Base-by-base conservation (phyloP, 2,797 vertebrate genomes). In the Anniella stebbinsi region DNA sequence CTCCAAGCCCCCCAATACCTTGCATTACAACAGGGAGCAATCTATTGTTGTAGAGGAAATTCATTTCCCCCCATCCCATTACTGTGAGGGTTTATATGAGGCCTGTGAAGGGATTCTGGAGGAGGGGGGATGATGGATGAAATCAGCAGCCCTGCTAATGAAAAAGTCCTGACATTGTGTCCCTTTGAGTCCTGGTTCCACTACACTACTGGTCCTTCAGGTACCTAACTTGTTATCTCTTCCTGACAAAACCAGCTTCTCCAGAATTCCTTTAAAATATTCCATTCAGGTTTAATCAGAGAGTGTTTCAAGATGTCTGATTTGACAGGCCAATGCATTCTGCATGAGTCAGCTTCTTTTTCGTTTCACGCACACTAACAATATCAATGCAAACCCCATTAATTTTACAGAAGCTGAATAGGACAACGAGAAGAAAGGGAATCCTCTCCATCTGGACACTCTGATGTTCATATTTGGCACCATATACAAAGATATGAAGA, bases 381-480 rank as follows among this genome's bases (percentile, higher is more conserved):
- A 75, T 89, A 72, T 60, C 86, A 90, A 69, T 28, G 18, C 48
- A 57, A 89, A 66, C 12, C 9, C 48, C 67, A 87, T 91, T 89
- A 36, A 25, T 0, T 67, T 87, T 82, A 83, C 57, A 60, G 30
- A 93, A 51, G 36, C 90, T 83, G 78, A 90, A 38, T 1, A 0
- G 0, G 45, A 2, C 25, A 85, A 70, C 86, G 72, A 89, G 82
- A 57, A 93, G 86, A 23, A 82, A 92, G 28, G 10, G 83, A 23
- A 5, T 48, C 87, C 72, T 91, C 23, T 45, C 85, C 85, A 90
- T 67, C 87, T 23, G 0, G 45, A 95, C 91, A 45, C 38, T 89
- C 86, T 51, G 2, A 90, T 76, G 45, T 48, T 95, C 80, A 51
- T 81, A 75, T 90, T 38, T 94, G 80, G 89, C 88, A 88, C 17